phyloP scores from a whole-genome alignment of 2,888 invertebrate genomes.

The Dasysyrphus albostriatus region DNA sequence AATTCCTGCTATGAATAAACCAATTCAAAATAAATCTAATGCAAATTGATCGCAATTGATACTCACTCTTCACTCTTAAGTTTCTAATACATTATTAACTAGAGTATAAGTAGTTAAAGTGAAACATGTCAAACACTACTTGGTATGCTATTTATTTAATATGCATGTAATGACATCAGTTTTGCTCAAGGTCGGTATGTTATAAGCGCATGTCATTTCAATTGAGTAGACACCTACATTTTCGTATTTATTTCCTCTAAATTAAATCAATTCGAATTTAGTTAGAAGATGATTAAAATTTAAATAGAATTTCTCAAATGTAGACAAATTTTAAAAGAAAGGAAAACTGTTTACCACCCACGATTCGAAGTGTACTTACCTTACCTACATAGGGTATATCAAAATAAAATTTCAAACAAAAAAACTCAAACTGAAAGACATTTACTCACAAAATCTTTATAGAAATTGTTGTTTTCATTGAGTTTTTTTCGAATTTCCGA shows the following conservation, averaged over 20 bases:
- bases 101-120: neutral
- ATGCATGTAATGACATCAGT: constrained; percentile 38
- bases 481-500: constrained; percentile 33
- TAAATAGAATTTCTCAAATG: neutral
- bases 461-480: constrained; percentile 22
- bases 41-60: constrained; percentile 33
- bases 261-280: neutral
- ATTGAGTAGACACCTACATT: neutral
- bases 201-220: constrained; percentile 27
- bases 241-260: constrained; percentile 10
- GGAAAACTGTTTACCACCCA: constrained; percentile 21
- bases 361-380: neutral
- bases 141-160: constrained; percentile 5
- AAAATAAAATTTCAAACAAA: neutral
- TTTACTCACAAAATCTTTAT: constrained; percentile 39
- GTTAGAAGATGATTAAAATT: constrained; percentile 10
- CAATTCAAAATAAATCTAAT: constrained; percentile 4
- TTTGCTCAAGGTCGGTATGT: constrained; percentile 47
- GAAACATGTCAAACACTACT: neutral
- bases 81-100: neutral
- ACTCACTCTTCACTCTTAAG: constrained; percentile 1
- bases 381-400: too few species aligned
- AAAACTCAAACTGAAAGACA: constrained; percentile 10
- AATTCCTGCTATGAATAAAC: constrained; percentile 29
- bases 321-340: neutral